Percentiles rank a stretch among this genome's conserved stretches.
Conservation (phyloP, 92 coral and sea anemone species). For the Parazoanthus darwini region DNA sequence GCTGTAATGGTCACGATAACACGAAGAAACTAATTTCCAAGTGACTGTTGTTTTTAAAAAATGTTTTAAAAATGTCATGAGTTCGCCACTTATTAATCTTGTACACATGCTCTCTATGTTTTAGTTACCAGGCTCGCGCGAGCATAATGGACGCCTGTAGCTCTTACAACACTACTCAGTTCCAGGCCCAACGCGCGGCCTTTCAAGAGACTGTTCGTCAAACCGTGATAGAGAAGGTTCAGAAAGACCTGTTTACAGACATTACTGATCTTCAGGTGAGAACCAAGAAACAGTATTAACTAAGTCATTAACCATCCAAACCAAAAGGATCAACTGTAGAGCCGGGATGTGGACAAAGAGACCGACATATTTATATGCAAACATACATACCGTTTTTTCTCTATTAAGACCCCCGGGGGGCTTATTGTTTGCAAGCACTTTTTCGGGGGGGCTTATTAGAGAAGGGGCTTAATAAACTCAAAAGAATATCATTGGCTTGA, state of each 20-base stretch:
- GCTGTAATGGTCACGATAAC: too few relatives aligned
- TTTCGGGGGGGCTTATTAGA: too few relatives aligned
- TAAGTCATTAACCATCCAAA: too few relatives aligned
- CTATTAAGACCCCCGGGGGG: too few relatives aligned
- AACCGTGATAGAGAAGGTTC: slow-evolving; percentile 25
- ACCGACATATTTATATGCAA: background rate
- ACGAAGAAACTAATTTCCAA: too few relatives aligned
- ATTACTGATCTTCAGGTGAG: slow-evolving; percentile 39
- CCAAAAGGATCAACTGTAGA: too few relatives aligned
- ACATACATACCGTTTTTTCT: too few relatives aligned
- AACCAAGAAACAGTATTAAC: background rate
- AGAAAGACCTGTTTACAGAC: slow-evolving; percentile 12
- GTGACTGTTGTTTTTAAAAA: too few relatives aligned
- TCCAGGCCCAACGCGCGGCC: slow-evolving; percentile 34
- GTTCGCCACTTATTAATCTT: background rate
- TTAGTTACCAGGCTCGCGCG: slow-evolving; percentile 36
- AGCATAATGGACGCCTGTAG: slow-evolving; percentile 41
- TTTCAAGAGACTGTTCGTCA: slow-evolving; percentile 32
- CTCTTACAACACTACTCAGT: slow-evolving; percentile 43
- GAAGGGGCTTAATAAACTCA: too few relatives aligned
- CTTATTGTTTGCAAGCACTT: too few relatives aligned
- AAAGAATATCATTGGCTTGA: too few relatives aligned
- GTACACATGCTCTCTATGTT: background rate
- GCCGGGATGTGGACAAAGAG: background rate
- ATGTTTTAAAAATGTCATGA: too few relatives aligned